Conservation (phyloP, 2,113 vertebrate species). For the Atlantisia rogersi region DNA sequence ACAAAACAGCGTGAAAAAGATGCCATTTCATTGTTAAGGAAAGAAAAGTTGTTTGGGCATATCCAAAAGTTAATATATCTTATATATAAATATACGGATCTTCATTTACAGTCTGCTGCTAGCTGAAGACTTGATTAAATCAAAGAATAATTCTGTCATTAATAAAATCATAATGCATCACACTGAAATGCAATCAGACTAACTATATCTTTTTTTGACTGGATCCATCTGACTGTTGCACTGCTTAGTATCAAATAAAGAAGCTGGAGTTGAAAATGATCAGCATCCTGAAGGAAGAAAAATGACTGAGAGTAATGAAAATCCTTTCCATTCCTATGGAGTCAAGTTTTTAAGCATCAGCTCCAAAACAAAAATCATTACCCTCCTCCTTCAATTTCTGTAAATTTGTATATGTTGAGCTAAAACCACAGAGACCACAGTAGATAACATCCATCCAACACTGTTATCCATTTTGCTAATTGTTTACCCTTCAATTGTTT, state of each 20-base stretch:
- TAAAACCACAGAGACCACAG: neutral
- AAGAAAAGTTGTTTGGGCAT: neutral
- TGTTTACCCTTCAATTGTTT: neutral
- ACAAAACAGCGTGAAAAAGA: neutral
- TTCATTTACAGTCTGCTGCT: neutral
- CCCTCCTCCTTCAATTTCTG: neutral
- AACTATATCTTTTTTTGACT: neutral
- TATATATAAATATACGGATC: neutral
- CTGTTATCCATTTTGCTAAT: neutral
- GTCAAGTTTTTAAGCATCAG: neutral
- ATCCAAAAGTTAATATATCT: neutral
- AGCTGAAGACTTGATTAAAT: neutral
- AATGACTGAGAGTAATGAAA: neutral
- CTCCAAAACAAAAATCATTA: neutral
- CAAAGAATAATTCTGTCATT: neutral
- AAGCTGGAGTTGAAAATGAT: neutral
- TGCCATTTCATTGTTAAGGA: neutral
- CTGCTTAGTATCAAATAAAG: neutral
- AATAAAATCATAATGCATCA: neutral
- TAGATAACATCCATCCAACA: neutral
- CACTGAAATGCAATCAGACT: neutral
- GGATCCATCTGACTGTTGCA: neutral
- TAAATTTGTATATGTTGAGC: neutral
- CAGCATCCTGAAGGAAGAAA: neutral
- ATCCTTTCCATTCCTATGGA: neutral